Percentiles rank a stretch among this genome's conserved stretches.
Evolutionary conservation across 2,888 invertebrate species (phyloP).

Genomic region (Ariolimax columbianus): DNA sequence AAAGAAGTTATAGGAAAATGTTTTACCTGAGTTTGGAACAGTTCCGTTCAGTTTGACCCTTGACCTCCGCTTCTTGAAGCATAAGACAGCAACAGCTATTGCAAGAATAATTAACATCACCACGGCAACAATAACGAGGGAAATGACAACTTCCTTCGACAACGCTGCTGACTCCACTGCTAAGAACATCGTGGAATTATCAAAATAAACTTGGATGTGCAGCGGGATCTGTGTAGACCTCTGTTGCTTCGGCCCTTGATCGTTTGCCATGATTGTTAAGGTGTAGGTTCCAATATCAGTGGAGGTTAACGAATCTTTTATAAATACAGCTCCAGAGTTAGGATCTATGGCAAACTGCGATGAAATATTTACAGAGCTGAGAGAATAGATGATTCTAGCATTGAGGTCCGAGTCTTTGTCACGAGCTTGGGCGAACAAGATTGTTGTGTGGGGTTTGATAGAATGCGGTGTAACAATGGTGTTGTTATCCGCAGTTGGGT

Average conservation of each 20-base stretch:
- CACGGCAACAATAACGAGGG: conserved; percentile 34
- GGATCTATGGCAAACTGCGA: conserved; percentile 78
- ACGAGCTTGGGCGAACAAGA: conserved; percentile 86
- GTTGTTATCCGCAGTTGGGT: conserved; percentile 59
- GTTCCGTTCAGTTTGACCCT: conserved; percentile 29
- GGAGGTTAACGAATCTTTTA: conserved; percentile 14
- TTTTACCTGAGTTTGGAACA: conserved; percentile 46
- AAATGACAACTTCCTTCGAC: conserved; percentile 39
- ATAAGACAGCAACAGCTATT: conserved; percentile 43
- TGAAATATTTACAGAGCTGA: conserved; percentile 84
- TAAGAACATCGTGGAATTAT: conserved; percentile 53
- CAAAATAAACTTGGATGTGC: conserved; percentile 54
- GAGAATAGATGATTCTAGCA: conserved; percentile 94
- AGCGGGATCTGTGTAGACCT: conserved; percentile 52
- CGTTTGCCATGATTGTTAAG: conserved; percentile 48
- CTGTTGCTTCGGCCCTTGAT: conserved; percentile 47
- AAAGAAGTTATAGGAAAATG: not conserved
- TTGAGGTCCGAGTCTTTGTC: conserved; percentile 96
- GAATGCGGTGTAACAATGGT: conserved; percentile 65
- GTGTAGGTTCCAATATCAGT: conserved; percentile 49
- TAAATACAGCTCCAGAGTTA: conserved; percentile 76
- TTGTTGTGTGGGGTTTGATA: conserved; percentile 60
- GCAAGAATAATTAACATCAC: conserved; percentile 26
- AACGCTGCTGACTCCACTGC: conserved; percentile 34
- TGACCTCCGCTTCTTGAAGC: conserved; percentile 20